Conservation (phyloP, 1,140 invertebrate genomes). For the Atta cephalotes region DNA sequence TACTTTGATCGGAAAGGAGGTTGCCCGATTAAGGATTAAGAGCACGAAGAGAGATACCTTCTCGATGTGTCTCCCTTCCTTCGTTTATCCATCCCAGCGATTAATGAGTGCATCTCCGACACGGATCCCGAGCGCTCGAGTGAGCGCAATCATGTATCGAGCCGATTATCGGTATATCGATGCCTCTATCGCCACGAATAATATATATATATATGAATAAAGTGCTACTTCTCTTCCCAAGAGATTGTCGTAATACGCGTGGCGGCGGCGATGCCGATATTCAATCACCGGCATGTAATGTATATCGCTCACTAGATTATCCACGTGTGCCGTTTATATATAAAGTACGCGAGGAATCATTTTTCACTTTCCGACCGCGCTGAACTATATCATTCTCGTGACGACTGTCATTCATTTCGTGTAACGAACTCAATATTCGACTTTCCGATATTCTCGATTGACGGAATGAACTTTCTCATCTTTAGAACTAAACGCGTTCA, state of each 20-base stretch:
- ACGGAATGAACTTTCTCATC: not conserved
- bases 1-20: constrained; percentile 8
- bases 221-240: constrained; percentile 22
- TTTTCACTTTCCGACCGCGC: constrained; percentile 31
- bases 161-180: constrained; percentile 51
- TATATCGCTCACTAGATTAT: not conserved
- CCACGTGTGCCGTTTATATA: constrained; percentile 10
- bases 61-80: constrained; percentile 8
- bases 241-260: constrained; percentile 23
- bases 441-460: not conserved
- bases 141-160: constrained; percentile 34
- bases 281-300: constrained; percentile 20
- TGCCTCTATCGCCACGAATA: constrained; percentile 23
- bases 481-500: not conserved
- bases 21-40: constrained; percentile 37
- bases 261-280: constrained; percentile 1
- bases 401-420: constrained; percentile 19
- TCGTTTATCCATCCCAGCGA: constrained; percentile 34
- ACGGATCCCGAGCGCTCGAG: constrained; percentile 29
- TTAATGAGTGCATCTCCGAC: constrained; percentile 36
- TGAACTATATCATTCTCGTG: constrained; percentile 1
- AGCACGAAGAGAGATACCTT: constrained; percentile 23
- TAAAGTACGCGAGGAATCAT: constrained; percentile 18
- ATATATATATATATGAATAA: constrained; percentile 42
- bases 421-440: not conserved